Evolutionary conservation across 2,113 vertebrate species (phyloP), one percentile per base, ranked within the genome.

Genomic region (Calidris pygmaea): DNA sequence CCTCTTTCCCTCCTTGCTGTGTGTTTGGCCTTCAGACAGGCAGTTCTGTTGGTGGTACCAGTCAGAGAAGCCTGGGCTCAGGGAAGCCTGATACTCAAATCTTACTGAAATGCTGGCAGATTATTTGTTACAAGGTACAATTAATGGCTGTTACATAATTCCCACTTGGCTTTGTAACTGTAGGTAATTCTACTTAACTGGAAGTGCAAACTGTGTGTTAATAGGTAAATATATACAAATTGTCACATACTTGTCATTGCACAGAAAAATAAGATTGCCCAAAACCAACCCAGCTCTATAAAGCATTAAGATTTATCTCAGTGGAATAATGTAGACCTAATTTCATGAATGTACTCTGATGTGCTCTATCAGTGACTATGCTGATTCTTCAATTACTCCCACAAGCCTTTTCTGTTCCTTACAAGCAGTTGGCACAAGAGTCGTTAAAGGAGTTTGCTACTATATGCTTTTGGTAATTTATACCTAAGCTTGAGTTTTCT

Each of bases 131-230:
- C 32, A 52, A 58, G 53, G 52, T 58, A 30, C 32, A 55, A 14
- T 87, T 81, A 91, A n/a, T 71, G 67, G 9, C n/a, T 78, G 34
- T 77, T 84, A 48, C 1, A 1, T 58, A 62, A 47, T 83, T 91
- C 41, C 39, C 7, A n/a, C 22, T 59, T 83, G 72, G 50, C 30
- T 84, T 72, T 84, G 53, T 88, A 53, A 14, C 39, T 39, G 37
- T 59, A 48, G 16, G 7, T 52, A 83, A 43, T 66, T 92, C 34
- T 55, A 22, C 13, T 71, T 63, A 67, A 85, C 43, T 68, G 71
- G 66, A 76, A 79, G 37, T 1, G 2, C 39, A 59, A 47, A 53
- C 14, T 1, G 1, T 59, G 23, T 1, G 0, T 70, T 78, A 58
- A 24, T 48, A 71, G 70, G 34, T 74, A 39, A 2, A 7, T 41